phyloP scores from a whole-genome alignment of 1,140 invertebrate species.

The Liolophura sinensis region DNA sequence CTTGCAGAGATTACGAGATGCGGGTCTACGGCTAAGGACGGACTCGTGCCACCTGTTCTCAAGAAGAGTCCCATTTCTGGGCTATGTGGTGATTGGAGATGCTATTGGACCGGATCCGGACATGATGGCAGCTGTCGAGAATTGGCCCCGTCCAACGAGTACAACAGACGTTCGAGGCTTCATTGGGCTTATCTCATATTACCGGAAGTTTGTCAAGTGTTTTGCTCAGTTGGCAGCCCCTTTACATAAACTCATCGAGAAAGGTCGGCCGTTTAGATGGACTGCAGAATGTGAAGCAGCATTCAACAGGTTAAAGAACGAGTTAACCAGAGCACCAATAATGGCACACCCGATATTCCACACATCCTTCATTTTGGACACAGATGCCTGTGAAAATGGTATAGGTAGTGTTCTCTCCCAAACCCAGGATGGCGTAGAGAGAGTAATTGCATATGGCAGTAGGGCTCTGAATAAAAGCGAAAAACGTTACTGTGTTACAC shows the following conservation, averaged over 20 bases:
- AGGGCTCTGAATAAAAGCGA: slow-evolving; percentile 14
- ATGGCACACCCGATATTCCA: no score
- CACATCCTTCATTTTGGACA: slow-evolving; percentile 51
- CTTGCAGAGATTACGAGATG: slow-evolving; percentile 24
- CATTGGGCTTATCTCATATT: no score
- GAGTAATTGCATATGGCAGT: slow-evolving; percentile 19
- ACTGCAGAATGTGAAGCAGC: no score
- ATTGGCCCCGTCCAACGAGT: no score
- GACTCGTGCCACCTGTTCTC: slow-evolving; percentile 14
- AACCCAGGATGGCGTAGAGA: slow-evolving; percentile 30
- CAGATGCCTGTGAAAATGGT: slow-evolving; percentile 55
- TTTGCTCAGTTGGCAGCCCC: no score
- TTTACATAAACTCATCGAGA: no score
- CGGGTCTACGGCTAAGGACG: no score
- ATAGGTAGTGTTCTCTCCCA: slow-evolving; percentile 57
- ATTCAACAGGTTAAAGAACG: no score
- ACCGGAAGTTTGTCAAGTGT: no score
- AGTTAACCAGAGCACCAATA: no score
- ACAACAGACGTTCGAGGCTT: no score
- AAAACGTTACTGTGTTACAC: slow-evolving; percentile 19
- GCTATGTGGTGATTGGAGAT: slow-evolving; percentile 16
- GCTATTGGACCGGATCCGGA: slow-evolving; percentile 21
- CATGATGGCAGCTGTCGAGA: slow-evolving; percentile 6
- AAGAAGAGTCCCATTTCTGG: slow-evolving; percentile 23
- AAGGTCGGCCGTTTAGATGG: no score